A percentile compares a stretch with the other conserved stretches of the same genome.
phyloP scores from a whole-genome alignment of 1,140 invertebrate genomes.

The Euura lappo region DNA sequence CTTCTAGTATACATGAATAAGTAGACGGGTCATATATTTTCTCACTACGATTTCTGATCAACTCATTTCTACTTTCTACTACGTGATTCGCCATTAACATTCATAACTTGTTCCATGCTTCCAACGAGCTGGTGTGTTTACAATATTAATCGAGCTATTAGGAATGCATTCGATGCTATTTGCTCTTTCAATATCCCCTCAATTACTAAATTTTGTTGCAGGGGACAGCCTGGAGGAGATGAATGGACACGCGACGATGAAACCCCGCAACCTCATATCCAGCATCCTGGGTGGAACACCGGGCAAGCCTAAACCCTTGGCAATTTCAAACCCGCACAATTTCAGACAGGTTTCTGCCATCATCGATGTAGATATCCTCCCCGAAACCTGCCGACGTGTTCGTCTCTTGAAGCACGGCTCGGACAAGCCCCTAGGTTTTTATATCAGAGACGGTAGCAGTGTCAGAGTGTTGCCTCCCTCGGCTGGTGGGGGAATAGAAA shows the following conservation, averaged over 20 bases:
- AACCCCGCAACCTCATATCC: conserved; percentile 81
- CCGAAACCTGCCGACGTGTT: conserved; percentile 95
- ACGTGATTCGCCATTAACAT: too few relatives aligned
- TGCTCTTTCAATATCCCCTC: too few relatives aligned
- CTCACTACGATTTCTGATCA: not conserved
- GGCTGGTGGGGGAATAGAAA: conserved; percentile 74
- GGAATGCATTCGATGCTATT: too few relatives aligned
- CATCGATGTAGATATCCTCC: conserved; percentile 99
- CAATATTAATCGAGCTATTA: too few relatives aligned
- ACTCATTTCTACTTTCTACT: not conserved
- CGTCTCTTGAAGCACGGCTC: conserved; percentile 97
- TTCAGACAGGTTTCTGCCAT: conserved; percentile 97
- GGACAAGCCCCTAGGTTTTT: conserved; percentile 96
- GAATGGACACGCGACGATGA: conserved; percentile 83
- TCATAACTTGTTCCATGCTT: too few relatives aligned
- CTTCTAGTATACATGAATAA: not conserved
- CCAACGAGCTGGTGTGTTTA: too few relatives aligned
- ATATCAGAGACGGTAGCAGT: conserved; percentile 89
- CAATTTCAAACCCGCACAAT: conserved; percentile 96
- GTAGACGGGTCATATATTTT: not conserved
- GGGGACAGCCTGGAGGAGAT: conserved; percentile 83
- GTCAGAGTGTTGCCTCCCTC: conserved; percentile 84
- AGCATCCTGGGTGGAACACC: conserved; percentile 83
- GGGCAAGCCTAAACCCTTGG: conserved; percentile 81
- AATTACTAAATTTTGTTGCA: conserved; percentile 48